Conservation (phyloP, 1,140 invertebrate species). For the Lethocerus indicus region DNA sequence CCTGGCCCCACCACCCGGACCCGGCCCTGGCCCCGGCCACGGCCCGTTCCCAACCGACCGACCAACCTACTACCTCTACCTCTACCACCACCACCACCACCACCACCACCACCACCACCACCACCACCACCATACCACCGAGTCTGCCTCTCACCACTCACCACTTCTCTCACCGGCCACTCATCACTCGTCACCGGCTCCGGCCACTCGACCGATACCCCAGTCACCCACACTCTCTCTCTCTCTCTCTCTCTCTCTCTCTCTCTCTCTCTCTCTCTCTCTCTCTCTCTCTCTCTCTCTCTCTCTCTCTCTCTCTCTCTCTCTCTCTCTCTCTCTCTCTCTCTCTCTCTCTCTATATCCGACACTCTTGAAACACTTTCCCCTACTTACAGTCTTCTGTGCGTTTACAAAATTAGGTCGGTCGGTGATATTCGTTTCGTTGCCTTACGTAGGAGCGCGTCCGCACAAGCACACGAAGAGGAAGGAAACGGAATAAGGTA, state of each 20-base stretch:
- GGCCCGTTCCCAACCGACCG: too few species aligned
- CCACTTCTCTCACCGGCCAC: background rate
- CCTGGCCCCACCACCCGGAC: too few species aligned
- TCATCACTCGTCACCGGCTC: background rate
- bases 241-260: conserved; percentile 5
- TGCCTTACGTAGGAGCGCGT: too few species aligned
- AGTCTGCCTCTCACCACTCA: background rate
- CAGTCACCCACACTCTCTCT: background rate
- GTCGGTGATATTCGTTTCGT: too few species aligned
- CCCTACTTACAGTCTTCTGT: too few species aligned
- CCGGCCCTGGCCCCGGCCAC: too few species aligned
- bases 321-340: background rate
- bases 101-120: conserved; percentile 1
- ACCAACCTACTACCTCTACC: too few species aligned
- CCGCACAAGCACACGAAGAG: too few species aligned
- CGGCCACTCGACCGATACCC: background rate
- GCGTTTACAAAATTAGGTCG: too few species aligned
- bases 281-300: conserved; percentile 4
- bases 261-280: conserved; percentile 1
- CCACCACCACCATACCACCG: background rate
- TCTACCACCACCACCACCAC: too few species aligned
- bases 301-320: conserved; percentile 3
- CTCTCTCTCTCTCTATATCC: background rate
- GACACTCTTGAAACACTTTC: too few species aligned
- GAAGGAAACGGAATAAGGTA: too few species aligned